phyloP scores from a whole-genome alignment of 2,888 invertebrate genomes.

The Noctua comes region DNA sequence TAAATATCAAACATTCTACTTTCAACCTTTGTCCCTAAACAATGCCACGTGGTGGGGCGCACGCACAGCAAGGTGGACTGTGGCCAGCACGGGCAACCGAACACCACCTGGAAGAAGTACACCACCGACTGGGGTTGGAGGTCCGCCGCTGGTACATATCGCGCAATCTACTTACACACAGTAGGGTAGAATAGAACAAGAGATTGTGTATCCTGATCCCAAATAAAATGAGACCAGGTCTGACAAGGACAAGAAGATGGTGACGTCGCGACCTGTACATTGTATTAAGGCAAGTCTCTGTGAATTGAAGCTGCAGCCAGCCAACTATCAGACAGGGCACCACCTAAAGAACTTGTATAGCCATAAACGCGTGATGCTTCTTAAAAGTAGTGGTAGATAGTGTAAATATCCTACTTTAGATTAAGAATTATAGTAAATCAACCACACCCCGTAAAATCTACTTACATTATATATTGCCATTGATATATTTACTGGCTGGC shows the following conservation, averaged over 20 bases:
- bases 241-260: not conserved
- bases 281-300: not conserved
- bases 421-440: not conserved
- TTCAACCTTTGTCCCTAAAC: not conserved
- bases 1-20: slow-evolving; percentile 61
- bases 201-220: not conserved
- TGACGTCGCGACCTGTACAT: not conserved
- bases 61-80: slow-evolving; percentile 87
- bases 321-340: no score
- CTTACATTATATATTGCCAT: not conserved
- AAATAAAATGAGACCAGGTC: not conserved
- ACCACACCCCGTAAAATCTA: not conserved
- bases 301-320: not conserved
- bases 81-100: slow-evolving; percentile 86
- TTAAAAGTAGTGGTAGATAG: not conserved
- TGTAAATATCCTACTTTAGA: not conserved
- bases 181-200: not conserved
- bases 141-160: slow-evolving; percentile 75
- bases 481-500: not conserved
- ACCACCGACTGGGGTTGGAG: slow-evolving; percentile 89
- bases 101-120: slow-evolving; percentile 92
- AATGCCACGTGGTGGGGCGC: slow-evolving; percentile 86
- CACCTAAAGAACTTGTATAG: not conserved
- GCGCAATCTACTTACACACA: not conserved
- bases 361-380: not conserved